phyloP scores from a whole-genome alignment of 2,888 invertebrate genomes.

The Dasysyrphus tricinctus region DNA sequence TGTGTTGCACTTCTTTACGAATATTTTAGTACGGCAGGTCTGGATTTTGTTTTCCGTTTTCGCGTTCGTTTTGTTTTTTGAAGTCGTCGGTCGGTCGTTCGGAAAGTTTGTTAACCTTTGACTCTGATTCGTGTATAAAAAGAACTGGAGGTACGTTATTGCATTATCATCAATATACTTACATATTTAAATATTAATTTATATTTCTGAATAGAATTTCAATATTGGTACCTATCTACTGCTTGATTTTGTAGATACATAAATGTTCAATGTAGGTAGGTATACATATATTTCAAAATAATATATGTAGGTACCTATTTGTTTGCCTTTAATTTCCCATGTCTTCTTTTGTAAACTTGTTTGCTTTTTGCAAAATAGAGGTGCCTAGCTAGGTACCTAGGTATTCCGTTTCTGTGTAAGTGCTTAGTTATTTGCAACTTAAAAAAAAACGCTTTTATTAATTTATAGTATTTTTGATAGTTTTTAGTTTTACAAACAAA shows the following conservation, averaged over 20 bases:
- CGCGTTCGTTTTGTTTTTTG: conserved; percentile 52
- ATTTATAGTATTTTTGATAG: no score
- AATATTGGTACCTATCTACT: background rate
- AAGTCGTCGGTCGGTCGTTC: conserved; percentile 57
- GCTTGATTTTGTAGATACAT: background rate
- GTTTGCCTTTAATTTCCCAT: background rate
- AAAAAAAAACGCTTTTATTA: background rate
- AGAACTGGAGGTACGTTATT: conserved; percentile 64
- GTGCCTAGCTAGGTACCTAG: background rate
- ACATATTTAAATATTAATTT: background rate
- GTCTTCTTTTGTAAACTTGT: background rate
- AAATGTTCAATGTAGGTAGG: no score
- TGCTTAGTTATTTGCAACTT: background rate
- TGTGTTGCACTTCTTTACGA: conserved; percentile 69
- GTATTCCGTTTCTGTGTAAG: background rate
- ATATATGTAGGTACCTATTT: background rate
- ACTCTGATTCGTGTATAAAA: conserved; percentile 64
- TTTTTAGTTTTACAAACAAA: background rate
- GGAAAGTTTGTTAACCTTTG: conserved; percentile 74
- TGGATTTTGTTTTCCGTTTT: conserved; percentile 72
- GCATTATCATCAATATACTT: conserved; percentile 3
- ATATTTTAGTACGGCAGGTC: conserved; percentile 76
- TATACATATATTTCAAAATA: background rate
- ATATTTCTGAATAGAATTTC: background rate
- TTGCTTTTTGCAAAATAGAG: background rate